Conservation (phyloP, 2,113 vertebrate genomes). For the Mirounga angustirostris region DNA sequence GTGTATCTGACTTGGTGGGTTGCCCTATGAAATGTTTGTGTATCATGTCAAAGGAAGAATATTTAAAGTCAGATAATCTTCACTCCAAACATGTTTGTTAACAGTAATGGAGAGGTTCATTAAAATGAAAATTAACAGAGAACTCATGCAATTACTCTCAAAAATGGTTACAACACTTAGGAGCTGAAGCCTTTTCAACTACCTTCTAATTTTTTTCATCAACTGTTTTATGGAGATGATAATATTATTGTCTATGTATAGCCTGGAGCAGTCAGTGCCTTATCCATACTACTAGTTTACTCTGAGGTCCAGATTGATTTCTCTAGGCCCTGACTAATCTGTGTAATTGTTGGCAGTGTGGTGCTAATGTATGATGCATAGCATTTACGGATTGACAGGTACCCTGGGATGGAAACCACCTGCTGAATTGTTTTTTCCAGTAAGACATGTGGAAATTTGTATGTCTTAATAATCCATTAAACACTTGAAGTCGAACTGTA, state of each 20-base stretch:
- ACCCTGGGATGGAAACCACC: neutral
- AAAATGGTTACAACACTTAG: slow-evolving; percentile 43
- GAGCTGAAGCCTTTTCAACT: neutral
- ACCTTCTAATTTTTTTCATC: slow-evolving; percentile 6
- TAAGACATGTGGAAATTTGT: neutral
- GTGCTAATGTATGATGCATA: neutral
- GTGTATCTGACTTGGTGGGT: neutral
- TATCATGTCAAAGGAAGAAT: slow-evolving; percentile 39
- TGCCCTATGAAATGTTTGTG: slow-evolving; percentile 30
- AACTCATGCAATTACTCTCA: slow-evolving; percentile 16
- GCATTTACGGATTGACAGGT: neutral
- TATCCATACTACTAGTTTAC: neutral
- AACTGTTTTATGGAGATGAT: neutral
- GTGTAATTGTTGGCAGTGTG: neutral
- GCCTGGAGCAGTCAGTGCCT: neutral
- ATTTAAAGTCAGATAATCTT: slow-evolving; percentile 50
- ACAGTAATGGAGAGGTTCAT: slow-evolving; percentile 10
- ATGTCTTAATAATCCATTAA: neutral
- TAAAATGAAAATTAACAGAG: slow-evolving; percentile 58
- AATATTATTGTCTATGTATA: neutral
- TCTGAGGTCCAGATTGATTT: slow-evolving; percentile 22
- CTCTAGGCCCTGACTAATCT: neutral
- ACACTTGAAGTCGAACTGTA: slow-evolving; percentile 12
- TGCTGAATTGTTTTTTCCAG: slow-evolving; percentile 50
- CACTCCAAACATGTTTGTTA: slow-evolving; percentile 26